Evolutionary conservation across 2,888 invertebrate genomes (phyloP), one percentile per base, ranked within the genome.

Genomic region (Parnassius smintheus): DNA sequence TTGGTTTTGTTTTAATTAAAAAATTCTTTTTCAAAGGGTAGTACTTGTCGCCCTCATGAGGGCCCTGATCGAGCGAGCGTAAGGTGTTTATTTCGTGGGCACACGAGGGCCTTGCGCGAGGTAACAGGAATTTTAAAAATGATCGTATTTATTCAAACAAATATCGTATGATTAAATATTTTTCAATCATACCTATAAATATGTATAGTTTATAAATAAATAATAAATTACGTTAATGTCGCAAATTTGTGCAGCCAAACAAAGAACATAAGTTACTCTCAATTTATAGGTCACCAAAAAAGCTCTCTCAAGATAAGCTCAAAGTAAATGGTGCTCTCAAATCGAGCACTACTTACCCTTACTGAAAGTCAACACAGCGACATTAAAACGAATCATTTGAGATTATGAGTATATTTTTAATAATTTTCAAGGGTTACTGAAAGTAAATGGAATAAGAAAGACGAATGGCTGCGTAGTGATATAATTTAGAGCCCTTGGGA

Each of bases 391-490:
- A 59, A 59, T 59, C 55, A 59, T 59, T 51, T 50, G 59, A 56
- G 59, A 59, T 58, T 59, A 63, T 59, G 55, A 63, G 62, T 63
- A 44, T 59, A 54, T 59, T 63, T 52, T 63, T 59, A 59, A 59
- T 49, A 63, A 59, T 55, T 50, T 50, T 55, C 55, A 62, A 62
- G 42, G 57, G 35, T 2, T 18, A 35, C 25, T 4, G 7, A 1
- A 35, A 35, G 35, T 35, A 7, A 62, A 25, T 35, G 44, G 13
- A 13, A 18, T 48, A 18, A 59, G 59, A 18, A 48, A 12, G 46
- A 13, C 9, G 42, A 42, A 42, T 7, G 18, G 9, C 12, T 9
- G 51, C 51, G 9, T 4, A n/a, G 35, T 42, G 42, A 42, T 54
- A 44, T 13, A 18, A 18, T 44, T 54, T n/a, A 13, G 42, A 13